Percentiles rank a stretch among this genome's conserved stretches.
Evolutionary conservation across 2,888 invertebrate species (phyloP).

Genomic region (Drosophila algonquin): DNA sequence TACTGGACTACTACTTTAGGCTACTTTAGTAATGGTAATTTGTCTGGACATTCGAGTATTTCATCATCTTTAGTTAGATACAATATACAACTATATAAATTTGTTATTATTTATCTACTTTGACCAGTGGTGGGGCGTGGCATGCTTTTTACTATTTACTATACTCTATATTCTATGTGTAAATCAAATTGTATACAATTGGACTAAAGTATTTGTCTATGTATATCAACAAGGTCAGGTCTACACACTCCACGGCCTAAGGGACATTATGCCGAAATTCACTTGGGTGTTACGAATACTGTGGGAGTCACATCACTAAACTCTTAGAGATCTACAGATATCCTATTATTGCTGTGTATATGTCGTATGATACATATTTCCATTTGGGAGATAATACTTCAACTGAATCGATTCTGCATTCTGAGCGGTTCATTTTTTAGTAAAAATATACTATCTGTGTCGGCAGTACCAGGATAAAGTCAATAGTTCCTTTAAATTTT

Average conservation of each 20-base stretch:
- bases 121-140: constrained; percentile 30
- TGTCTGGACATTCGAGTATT: constrained; percentile 64
- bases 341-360: constrained; percentile 34
- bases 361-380: not conserved
- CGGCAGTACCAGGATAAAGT: not conserved
- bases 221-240: constrained; percentile 35
- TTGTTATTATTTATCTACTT: constrained; percentile 41
- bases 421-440: constrained; percentile 13
- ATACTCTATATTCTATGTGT: constrained; percentile 26
- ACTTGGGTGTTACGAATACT: constrained; percentile 70
- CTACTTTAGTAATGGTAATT: constrained; percentile 58
- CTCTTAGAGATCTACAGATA: constrained; percentile 4
- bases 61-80: constrained; percentile 24
- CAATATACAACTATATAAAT: constrained; percentile 29
- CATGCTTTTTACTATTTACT: constrained; percentile 37
- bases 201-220: constrained; percentile 52
- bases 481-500: constrained; percentile 2
- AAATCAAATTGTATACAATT: constrained; percentile 41
- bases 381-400: constrained; percentile 7
- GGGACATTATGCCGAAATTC: constrained; percentile 55
- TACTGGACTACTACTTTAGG: constrained; percentile 36
- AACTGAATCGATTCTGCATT: not conserved
- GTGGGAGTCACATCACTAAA: not conserved
- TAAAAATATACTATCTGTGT: constrained; percentile 23
- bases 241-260: constrained; percentile 15